phyloP scores from a whole-genome alignment of 1,140 invertebrate species.

The Heliconius congener region DNA sequence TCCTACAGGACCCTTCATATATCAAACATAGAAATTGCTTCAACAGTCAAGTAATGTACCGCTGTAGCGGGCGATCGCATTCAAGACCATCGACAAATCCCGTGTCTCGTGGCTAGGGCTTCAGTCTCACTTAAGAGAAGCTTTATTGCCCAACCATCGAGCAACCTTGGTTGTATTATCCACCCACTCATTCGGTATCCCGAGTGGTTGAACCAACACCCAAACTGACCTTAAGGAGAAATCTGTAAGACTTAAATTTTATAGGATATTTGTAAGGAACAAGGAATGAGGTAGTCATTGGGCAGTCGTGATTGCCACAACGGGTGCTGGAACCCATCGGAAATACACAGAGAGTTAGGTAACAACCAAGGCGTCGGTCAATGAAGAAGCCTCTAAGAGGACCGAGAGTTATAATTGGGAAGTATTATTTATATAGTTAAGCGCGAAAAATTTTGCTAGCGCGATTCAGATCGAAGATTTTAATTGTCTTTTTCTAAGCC shows the following conservation, averaged over 20 bases:
- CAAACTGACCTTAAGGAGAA: constrained; percentile 5
- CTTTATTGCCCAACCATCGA: not conserved
- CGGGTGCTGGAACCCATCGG: not conserved
- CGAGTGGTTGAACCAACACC: not conserved
- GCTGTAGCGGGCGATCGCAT: constrained; percentile 2
- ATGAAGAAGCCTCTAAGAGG: constrained; percentile 12
- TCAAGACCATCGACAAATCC: not conserved
- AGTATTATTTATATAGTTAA: not conserved
- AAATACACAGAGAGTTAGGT: not conserved
- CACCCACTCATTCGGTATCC: not conserved
- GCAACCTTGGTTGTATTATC: constrained; percentile 2
- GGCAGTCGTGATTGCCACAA: not conserved
- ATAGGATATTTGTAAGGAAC: not conserved
- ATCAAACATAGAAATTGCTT: not conserved
- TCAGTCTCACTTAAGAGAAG: not conserved
- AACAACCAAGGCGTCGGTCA: constrained; percentile 11
- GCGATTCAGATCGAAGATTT: not conserved
- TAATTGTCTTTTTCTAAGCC: not conserved
- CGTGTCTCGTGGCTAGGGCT: not conserved
- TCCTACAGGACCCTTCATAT: constrained; percentile 7
- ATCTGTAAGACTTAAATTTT: not conserved
- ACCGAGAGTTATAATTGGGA: not conserved
- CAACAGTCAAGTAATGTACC: not conserved
- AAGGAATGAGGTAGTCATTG: not conserved
- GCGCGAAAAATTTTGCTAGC: not conserved